Percentiles rank a stretch among this genome's conserved stretches.
These are phyloP conservation scores for Ctenoplectra terminalis DNA, from an alignment of 1,140 invertebrate species.

Conservation along the genomic window DNA sequence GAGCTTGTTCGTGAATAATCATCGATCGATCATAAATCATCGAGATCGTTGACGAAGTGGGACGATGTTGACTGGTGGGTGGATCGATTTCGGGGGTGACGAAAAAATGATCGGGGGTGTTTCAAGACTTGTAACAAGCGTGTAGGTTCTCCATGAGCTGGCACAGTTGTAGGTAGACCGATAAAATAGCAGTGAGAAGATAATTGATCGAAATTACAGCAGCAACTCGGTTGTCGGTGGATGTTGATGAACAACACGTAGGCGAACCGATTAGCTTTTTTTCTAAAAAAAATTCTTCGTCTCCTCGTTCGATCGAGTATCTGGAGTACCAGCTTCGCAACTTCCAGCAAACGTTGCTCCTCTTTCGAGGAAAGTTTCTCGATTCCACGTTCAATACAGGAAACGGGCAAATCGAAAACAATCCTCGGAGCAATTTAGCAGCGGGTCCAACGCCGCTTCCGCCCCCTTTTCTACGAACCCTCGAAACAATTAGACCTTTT, in stretches of 20 bases:
- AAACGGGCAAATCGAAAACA: slow-evolving; percentile 57
- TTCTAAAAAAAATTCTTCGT: not conserved
- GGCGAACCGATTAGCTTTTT: slow-evolving; percentile 29
- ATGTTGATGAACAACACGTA: slow-evolving; percentile 13
- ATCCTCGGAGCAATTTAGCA: slow-evolving; percentile 50
- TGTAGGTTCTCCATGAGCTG: not conserved
- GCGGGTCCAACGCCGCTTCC: slow-evolving; percentile 28
- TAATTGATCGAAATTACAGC: slow-evolving; percentile 41
- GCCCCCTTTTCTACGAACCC: slow-evolving; percentile 29
- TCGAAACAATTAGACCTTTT: slow-evolving; percentile 67
- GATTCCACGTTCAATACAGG: slow-evolving; percentile 39
- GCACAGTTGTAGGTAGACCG: slow-evolving; percentile 20
- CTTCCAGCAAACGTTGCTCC: not conserved
- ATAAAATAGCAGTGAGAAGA: slow-evolving; percentile 1
- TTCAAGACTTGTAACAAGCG: slow-evolving; percentile 5
- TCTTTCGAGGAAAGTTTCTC: not conserved
- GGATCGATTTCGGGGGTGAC: slow-evolving; percentile 16
- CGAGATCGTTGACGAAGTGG: not conserved
- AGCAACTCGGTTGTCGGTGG: too few species aligned
- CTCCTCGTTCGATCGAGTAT: not conserved
- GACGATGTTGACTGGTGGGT: slow-evolving; percentile 13
- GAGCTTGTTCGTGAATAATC: too few species aligned
- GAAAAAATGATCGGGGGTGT: slow-evolving; percentile 33
- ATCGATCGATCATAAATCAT: not conserved
- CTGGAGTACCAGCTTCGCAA: not conserved